Evolutionary conservation across 2,113 vertebrate genomes (phyloP), one percentile per base, ranked within the genome.

Genomic region (Rhizomys pruinosus): DNA sequence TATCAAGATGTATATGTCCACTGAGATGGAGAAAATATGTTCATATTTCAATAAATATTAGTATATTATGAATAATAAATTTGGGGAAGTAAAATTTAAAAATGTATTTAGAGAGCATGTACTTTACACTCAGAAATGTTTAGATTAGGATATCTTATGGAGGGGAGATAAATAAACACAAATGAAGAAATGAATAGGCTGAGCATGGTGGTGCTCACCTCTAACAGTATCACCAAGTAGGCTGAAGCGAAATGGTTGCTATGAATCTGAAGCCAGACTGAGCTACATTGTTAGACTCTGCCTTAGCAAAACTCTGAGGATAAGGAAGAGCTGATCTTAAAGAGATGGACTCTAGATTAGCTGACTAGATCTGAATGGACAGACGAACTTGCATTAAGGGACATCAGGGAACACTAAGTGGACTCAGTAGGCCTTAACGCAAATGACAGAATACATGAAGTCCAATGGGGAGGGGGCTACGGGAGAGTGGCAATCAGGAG

Each of bases 41-140:
- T 85, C 20, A 37, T 20, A 90, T 81, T 92, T 84, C 63, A 84
- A 82, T 72, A 17, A 57, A 71, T 80, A 79, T 29, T 91, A 16
- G 29, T 16, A 61, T 52, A 61, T 22, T 84, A 59, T 64, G 11
- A 68, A 73, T 92, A 22, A 66, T 27, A 5, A 69, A 71, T 77
- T 76, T 92, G 63, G 13, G 3, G 34, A 91, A 76, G 42, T 34
- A 20, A 71, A 84, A 88, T 73, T 93, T 47, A 84, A 96, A 95
- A 74, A 12, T 77, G 6, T 4, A 84, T 77, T 66, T 88, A 84
- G 73, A 64, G 37, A 85, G 94, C 85, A 42, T 81, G 13, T 42
- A 78, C 84, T 71, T 90, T 47, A 88, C 64, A 34, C 0, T 91
- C 59, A 10, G 6, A 88, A 88, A 80, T 84, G 11, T 61, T 90